phyloP scores from a whole-genome alignment of 1,140 invertebrate genomes.

The Melanaphis sacchari region DNA sequence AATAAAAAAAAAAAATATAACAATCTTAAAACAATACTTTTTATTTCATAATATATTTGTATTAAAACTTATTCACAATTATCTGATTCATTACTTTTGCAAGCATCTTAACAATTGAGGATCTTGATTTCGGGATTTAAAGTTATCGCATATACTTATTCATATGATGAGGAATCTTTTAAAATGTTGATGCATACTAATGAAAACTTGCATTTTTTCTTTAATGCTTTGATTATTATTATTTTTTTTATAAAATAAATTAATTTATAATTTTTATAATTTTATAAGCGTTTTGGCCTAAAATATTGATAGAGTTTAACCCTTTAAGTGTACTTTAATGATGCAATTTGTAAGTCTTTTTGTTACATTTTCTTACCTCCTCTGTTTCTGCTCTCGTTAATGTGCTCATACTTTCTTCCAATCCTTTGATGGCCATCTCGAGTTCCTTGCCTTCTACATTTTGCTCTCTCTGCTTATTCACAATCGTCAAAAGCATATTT shows the following conservation, averaged over 20 bases:
- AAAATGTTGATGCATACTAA: no score
- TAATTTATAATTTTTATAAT: no score
- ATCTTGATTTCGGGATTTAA: no score
- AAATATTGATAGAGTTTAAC: neutral
- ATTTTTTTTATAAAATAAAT: neutral
- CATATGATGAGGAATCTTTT: no score
- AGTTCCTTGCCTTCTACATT: constrained; percentile 70
- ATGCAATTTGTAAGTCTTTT: neutral
- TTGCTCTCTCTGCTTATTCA: constrained; percentile 73
- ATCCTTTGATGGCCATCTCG: constrained; percentile 66
- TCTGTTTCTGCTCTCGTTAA: constrained; percentile 65
- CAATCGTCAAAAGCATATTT: constrained; percentile 74
- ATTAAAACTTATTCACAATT: no score
- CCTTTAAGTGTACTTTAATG: neutral
- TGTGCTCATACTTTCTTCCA: constrained; percentile 65
- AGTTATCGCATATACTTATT: no score
- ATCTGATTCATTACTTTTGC: no score
- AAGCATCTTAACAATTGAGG: neutral
- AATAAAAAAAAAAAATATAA: neutral
- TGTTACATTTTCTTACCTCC: neutral
- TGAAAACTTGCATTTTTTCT: no score
- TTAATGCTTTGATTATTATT: no score
- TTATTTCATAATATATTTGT: no score
- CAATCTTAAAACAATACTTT: neutral
- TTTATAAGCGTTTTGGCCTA: no score